Evolutionary conservation across 2,888 invertebrate species (phyloP), one percentile per base, ranked within the genome.

Genomic region (Lordiphosa fenestrarum): DNA sequence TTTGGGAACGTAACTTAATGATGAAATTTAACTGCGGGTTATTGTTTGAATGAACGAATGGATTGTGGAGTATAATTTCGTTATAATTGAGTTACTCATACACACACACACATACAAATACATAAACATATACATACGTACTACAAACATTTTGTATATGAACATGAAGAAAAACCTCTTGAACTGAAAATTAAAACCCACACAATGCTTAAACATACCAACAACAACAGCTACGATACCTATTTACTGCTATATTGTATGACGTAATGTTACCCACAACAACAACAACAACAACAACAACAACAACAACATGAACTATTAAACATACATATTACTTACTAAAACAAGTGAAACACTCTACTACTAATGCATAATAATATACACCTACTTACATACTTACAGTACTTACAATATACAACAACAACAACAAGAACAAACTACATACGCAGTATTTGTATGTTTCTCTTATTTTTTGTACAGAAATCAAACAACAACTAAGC

Each of bases 371-470:
- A 70, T 73, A 76, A 72, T 76, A 48, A 66, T 42, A 66, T 57
- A 53, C 38, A 46, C 19, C 38, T 25, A 36, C 15, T 46, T 55
- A 37, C 21, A 55, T 49, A 55, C 39, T 57, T 57, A 36, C 51
- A 46, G 25, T 40, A 77, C 83, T 64, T 69, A 81, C 19, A 19
- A 19, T 77, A 77, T 77, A 77, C 84, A 84, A 66, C 52, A 67
- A 64, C 15, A 15, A 15, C 15, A 44, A n/a, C 30, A 33, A 46
- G n/a, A 36, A 50, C 39, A 46, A 63, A 63, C 50, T 73, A 66
- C 77, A 80, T 77, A 76, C 76, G 69, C 80, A 59, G 67, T 76
- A 83, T 83, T 83, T 80, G 76, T 83, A 83, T 77, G 81, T 77
- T 71, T 69, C 54, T 39, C 37, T 68, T 15, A 15, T 54, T 69